phyloP scores from a whole-genome alignment of 2,797 vertebrate species.

The Aphelocoma californica region DNA sequence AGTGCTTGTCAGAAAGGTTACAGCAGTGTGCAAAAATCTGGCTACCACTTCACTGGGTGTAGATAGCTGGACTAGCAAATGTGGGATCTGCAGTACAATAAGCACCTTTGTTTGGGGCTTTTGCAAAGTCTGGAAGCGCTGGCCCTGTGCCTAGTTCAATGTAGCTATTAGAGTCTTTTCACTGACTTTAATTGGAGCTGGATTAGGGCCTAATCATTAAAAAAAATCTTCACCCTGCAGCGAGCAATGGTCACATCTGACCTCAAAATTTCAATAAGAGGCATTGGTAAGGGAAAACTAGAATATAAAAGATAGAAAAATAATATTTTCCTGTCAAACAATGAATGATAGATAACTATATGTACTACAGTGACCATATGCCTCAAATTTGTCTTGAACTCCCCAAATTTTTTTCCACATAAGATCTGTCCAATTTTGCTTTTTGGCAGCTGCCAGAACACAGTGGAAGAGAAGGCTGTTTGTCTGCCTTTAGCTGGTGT shows the following conservation, averaged over 20 bases:
- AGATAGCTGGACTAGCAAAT: not conserved
- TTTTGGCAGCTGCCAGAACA: conserved; percentile 31
- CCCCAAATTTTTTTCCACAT: not conserved
- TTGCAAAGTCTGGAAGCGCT: not conserved
- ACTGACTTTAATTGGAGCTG: conserved; percentile 55
- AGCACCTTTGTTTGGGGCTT: conserved; percentile 38
- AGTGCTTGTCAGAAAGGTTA: not conserved
- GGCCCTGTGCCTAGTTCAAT: not conserved
- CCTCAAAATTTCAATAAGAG: not conserved
- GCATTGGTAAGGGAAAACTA: not conserved
- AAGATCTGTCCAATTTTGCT: conserved; percentile 2
- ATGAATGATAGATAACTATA: not conserved
- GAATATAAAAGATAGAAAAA: not conserved
- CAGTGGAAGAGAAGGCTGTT: conserved; percentile 16
- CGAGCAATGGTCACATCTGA: not conserved
- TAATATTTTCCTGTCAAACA: not conserved
- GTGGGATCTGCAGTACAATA: not conserved
- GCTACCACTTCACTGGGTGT: not conserved
- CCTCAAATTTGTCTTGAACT: conserved; percentile 28
- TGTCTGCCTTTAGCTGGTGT: conserved; percentile 38
- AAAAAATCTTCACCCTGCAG: conserved; percentile 24
- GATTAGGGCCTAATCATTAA: conserved; percentile 35
- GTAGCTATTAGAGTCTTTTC: conserved; percentile 39
- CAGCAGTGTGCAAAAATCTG: not conserved
- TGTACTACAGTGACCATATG: not conserved